Conservation (phyloP, 1,140 invertebrate genomes). For the Cydia fagiglandana region DNA sequence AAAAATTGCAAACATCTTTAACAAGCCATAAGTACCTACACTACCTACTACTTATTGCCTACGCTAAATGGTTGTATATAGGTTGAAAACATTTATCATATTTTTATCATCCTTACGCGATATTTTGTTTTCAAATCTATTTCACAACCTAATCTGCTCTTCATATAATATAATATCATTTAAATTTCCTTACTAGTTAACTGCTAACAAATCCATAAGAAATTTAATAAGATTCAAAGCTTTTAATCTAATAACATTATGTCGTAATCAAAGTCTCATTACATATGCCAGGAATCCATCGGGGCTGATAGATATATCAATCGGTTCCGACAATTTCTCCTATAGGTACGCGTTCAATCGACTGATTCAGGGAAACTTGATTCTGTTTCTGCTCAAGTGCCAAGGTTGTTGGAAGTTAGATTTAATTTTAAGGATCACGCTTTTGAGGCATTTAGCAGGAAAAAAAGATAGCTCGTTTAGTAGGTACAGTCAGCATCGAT, state of each 20-base stretch:
- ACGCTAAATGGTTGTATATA: too few relatives aligned
- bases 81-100: too few relatives aligned
- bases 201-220: background rate
- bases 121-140: too few relatives aligned
- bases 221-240: background rate
- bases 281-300: background rate
- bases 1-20: too few relatives aligned
- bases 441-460: background rate
- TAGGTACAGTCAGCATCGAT: too few relatives aligned
- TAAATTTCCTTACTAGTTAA: background rate
- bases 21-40: too few relatives aligned
- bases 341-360: background rate
- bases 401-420: background rate
- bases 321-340: background rate
- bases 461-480: too few relatives aligned
- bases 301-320: background rate
- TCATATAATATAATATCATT: too few relatives aligned
- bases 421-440: too few relatives aligned
- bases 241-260: background rate
- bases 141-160: too few relatives aligned
- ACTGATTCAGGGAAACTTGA: background rate
- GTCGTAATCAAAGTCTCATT: constrained; percentile 1
- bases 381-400: background rate
- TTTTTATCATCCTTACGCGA: too few relatives aligned
- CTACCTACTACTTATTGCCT: too few relatives aligned